Base-by-base conservation (phyloP, 2,888 invertebrate species). In the Podabrus alpinus region DNA sequence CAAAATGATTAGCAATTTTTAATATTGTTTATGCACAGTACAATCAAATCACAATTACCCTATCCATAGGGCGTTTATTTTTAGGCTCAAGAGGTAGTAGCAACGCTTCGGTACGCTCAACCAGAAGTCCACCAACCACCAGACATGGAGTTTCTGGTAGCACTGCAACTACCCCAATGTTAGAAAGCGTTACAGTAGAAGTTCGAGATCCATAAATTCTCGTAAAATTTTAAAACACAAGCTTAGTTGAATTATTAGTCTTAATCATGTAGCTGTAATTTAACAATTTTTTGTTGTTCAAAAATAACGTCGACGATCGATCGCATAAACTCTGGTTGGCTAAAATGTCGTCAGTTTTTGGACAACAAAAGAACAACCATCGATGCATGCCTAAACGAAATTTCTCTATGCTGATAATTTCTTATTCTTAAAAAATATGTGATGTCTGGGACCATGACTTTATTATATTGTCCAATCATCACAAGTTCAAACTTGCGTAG, bases 141-240 rank as follows among this genome's bases (percentile, higher is more conserved):
- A 80, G 68, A 10, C 76, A 73, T 15, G 83, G 79, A 79, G 84
- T 82, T 73, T 82, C 82, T 68, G 77, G 77, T 69, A 83, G 80
- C 80, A 83, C 85, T 19, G 84, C 83, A 60, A 84, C 86, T 59
- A 85, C 86, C 59, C 90, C 90, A 69, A 89, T 88, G 84, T 87
- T 90, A 81, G 92, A 92, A 83, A 91, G 90, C 84, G 92, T 95
- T 78, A 94, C 94, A 79, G 93, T 94, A 72, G 94, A 95, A 88
- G 92, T 94, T 82, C 91, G 93, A 83, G 92, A 93, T 82, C 91
- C 92, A 78, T 73, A 73, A 73, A 66, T 68, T 15, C 11, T 66
- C 17, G 60, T 17, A 45, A 29, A n/a, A 60, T 25, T 24, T 17
- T 29, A 59, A 66, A 66, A 24, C 15, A 69, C 62, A 64, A 17